phyloP scores from a whole-genome alignment of 2,888 invertebrate species.

The Tachina fera region DNA sequence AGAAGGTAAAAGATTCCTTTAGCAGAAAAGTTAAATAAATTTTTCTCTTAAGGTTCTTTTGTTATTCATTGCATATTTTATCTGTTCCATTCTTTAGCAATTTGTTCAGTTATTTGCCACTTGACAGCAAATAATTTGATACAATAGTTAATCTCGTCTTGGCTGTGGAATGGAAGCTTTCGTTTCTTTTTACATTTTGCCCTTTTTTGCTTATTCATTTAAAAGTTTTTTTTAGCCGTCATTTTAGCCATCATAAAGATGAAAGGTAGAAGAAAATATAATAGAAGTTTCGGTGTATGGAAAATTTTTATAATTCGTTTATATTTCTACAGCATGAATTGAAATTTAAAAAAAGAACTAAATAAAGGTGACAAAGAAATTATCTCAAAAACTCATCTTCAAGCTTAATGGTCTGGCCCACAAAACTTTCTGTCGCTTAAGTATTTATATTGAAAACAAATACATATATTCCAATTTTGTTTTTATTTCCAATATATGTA shows the following conservation, averaged over 20 bases:
- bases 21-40: slow-evolving; percentile 8
- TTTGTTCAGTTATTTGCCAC: slow-evolving; percentile 55
- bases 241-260: not conserved
- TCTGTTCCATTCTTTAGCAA: slow-evolving; percentile 9
- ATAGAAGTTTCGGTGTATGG: not conserved
- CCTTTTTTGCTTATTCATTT: not conserved
- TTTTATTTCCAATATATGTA: no score
- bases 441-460: no score
- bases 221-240: no score
- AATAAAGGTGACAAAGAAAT: no score
- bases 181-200: not conserved
- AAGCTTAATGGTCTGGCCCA: no score
- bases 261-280: not conserved
- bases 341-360: no score
- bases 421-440: no score
- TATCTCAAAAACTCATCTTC: no score
- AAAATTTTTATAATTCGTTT: not conserved
- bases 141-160: not conserved
- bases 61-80: slow-evolving; percentile 5
- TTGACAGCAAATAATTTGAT: slow-evolving; percentile 45
- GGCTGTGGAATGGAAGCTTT: slow-evolving; percentile 4
- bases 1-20: slow-evolving; percentile 4
- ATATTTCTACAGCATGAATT: not conserved
- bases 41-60: slow-evolving; percentile 21
- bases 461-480: no score